Conservation (phyloP, 2,797 vertebrate species). For the Pogonophryne albipinna region DNA sequence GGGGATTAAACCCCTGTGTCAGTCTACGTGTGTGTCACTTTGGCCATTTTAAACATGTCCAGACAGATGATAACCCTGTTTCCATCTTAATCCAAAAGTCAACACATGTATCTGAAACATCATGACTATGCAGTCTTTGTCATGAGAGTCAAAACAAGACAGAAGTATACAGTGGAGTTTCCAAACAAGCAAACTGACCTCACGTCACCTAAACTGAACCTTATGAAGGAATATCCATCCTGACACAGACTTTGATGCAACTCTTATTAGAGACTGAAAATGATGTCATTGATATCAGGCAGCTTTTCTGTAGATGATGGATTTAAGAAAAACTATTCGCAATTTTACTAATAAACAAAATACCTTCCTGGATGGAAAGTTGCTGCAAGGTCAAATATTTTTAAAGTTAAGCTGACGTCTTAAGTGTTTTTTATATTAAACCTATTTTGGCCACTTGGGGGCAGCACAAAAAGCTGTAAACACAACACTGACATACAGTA, state of each 20-base stretch:
- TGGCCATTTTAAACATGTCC: slow-evolving; percentile 30
- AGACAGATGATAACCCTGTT: slow-evolving; percentile 44
- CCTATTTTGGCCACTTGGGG: not conserved
- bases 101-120: slow-evolving; percentile 33
- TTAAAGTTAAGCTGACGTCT: not conserved
- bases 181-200: slow-evolving; percentile 21
- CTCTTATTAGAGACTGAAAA: not conserved
- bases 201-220: not conserved
- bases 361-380: not conserved
- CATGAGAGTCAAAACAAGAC: slow-evolving; percentile 31
- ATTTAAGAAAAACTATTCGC: not conserved
- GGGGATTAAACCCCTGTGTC: slow-evolving; percentile 67
- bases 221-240: not conserved
- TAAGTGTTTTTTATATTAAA: not conserved
- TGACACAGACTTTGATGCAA: no score
- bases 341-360: not conserved
- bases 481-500: not conserved
- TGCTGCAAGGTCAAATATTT: not conserved
- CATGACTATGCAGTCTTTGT: not conserved
- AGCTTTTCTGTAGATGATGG: not conserved
- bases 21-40: slow-evolving; percentile 29
- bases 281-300: not conserved
- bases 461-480: not conserved
- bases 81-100: slow-evolving; percentile 55
- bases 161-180: slow-evolving; percentile 1